These are phyloP conservation scores for Cistogaster globosa DNA, from an alignment of 2,888 invertebrate species.

Conservation along the genomic window DNA sequence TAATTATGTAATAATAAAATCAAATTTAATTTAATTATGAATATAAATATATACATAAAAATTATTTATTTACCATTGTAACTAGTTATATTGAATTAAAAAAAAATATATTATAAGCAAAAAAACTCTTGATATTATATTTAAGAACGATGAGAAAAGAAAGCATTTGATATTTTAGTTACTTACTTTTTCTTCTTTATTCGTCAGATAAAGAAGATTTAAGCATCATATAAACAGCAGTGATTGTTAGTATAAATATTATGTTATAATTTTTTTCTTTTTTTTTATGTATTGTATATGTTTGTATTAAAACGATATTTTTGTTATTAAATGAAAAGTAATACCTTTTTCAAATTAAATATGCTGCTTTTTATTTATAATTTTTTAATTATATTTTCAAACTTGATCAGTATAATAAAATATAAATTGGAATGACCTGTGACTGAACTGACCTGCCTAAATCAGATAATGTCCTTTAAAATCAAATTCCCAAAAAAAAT, in stretches of 20 bases:
- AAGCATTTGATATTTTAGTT: slow-evolving; percentile 16
- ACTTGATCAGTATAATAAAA: too few species aligned
- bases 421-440: too few species aligned
- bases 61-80: slow-evolving; percentile 68
- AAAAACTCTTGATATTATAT: slow-evolving; percentile 58
- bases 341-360: slow-evolving; percentile 17
- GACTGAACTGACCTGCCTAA: too few species aligned
- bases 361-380: background rate
- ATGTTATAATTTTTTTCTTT: slow-evolving; percentile 6
- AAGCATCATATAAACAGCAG: slow-evolving; percentile 66
- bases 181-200: slow-evolving; percentile 61
- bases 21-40: slow-evolving; percentile 37
- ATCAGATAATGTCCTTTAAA: too few species aligned
- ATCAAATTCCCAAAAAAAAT: too few species aligned
- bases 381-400: background rate
- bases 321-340: slow-evolving; percentile 44
- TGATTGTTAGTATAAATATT: slow-evolving; percentile 70
- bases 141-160: slow-evolving; percentile 42
- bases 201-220: slow-evolving; percentile 36
- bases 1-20: slow-evolving; percentile 68
- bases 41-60: slow-evolving; percentile 63
- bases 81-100: slow-evolving; percentile 54
- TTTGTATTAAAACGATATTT: slow-evolving; percentile 40
- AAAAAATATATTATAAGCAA: slow-evolving; percentile 6
- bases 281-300: slow-evolving; percentile 51